Evolutionary conservation across 2,113 vertebrate species (phyloP), one percentile per base, ranked within the genome.

Genomic region (Pogona vitticeps): DNA sequence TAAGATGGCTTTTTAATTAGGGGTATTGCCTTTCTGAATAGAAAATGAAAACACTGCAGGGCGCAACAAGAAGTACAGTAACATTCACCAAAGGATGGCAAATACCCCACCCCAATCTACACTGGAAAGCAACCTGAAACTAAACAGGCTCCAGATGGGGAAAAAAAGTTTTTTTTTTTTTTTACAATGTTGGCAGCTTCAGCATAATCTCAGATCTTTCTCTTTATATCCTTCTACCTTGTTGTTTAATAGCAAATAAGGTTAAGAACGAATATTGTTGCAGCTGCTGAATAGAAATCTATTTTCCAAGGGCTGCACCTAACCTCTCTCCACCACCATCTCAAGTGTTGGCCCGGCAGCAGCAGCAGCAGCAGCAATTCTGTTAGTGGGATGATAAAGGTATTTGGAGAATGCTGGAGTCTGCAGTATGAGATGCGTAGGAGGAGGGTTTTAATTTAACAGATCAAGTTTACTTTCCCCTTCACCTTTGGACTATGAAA

Each of bases 331-430:
- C 56, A 12, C 7, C n/a, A 28, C 56, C 52, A 67, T 36, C 9
- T 33, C 7, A 71, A 75, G 20, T 40, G 15, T 20, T 38, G 65
- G 46, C 38, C 26, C 3, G 20, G 38, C 40, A 21, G 65, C 26
- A 31, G 46, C 92, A 92, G 88, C 89, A 91, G 91, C 91, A 68
- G 90, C 87, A 89, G 92, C 91, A 83, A 91, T 88, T 88, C 89
- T 86, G 85, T 93, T 93, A 92, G 93, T 95, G 95, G 95, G 95
- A 94, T 95, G 95, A 90, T 31, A 0, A 87, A 95, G 93, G 91
- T 93, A 95, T 95, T 93, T 93, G 92, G 94, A 90, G 94, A 95
- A 95, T 95, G 95, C 92, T 93, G 91, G 89, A 94, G 92, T 94
- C 91, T 71, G 89, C 76, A 94, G 90, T 91, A 93, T 92, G 90